Conservation (phyloP, 2,113 vertebrate genomes). For the Trichechus manatus region DNA sequence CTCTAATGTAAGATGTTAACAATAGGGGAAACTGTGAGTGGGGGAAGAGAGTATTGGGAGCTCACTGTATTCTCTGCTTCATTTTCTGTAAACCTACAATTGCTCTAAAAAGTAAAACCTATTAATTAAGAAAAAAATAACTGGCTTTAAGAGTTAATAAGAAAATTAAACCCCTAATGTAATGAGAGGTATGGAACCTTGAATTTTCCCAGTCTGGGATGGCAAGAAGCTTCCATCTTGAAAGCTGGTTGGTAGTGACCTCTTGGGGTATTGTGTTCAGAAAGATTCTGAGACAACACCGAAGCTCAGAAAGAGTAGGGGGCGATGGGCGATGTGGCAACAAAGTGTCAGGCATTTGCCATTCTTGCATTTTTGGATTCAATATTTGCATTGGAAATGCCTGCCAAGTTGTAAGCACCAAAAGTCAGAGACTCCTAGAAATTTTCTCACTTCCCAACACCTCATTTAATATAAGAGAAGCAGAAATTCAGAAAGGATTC, state of each 20-base stretch:
- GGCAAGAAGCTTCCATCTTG: background rate
- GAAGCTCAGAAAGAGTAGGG: background rate
- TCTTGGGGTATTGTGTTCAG: background rate
- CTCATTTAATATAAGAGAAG: background rate
- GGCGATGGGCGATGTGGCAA: accelerated
- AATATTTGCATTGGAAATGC: background rate
- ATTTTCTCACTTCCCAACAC: background rate
- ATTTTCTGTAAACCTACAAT: background rate
- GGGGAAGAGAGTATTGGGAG: too few relatives aligned
- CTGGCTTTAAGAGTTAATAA: background rate
- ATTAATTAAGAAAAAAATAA: too few relatives aligned
- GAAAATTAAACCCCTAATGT: background rate
- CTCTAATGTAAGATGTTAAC: too few relatives aligned
- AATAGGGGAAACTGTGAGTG: too few relatives aligned
- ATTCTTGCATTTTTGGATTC: background rate
- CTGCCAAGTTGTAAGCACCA: background rate
- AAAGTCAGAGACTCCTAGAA: background rate
- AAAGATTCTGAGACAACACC: background rate
- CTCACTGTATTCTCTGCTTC: background rate
- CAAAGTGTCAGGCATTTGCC: background rate
- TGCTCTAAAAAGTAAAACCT: too few relatives aligned
- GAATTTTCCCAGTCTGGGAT: background rate
- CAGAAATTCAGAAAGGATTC: background rate
- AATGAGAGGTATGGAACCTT: background rate
- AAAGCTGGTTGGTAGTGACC: background rate